Percentiles rank a stretch among this genome's conserved stretches.
phyloP scores from a whole-genome alignment of 2,797 vertebrate species.

The Sebastes oblongus region DNA sequence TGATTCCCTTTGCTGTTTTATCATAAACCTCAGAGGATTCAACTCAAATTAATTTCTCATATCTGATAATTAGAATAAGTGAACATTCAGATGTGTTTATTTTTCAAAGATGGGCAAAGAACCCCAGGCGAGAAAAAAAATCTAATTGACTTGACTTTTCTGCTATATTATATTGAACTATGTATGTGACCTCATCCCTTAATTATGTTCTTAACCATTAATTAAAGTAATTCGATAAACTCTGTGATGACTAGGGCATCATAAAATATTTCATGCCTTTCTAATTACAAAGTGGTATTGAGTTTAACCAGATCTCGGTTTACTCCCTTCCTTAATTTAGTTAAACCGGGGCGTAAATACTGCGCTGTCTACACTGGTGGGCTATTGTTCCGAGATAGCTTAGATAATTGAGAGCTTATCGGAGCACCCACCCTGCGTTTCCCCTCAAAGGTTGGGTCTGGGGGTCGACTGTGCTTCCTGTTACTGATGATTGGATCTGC shows the following conservation, averaged over 20 bases:
- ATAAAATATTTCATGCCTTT: conserved; percentile 40
- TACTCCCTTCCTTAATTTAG: conserved; percentile 47
- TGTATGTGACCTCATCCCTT: conserved; percentile 38
- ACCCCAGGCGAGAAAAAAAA: background rate
- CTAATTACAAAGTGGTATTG: conserved; percentile 39
- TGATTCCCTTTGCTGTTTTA: background rate
- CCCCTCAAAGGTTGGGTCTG: conserved; percentile 28
- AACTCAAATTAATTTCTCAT: conserved; percentile 32
- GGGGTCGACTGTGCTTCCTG: conserved; percentile 50
- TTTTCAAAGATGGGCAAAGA: background rate
- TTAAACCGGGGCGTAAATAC: conserved; percentile 30
- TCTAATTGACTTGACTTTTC: conserved; percentile 47
- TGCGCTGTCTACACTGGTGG: background rate
- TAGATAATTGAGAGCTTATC: conserved; percentile 51
- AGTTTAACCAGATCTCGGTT: conserved; percentile 42
- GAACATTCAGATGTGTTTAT: conserved; percentile 20
- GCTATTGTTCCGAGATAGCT: conserved; percentile 14
- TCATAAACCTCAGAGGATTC: conserved; percentile 20
- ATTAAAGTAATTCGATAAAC: conserved; percentile 66
- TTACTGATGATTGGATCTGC: conserved; percentile 50
- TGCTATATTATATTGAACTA: conserved; percentile 20
- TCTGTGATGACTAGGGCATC: conserved; percentile 21
- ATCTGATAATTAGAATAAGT: conserved; percentile 13
- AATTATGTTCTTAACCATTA: conserved; percentile 52
- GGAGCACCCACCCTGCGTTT: background rate